Conservation (phyloP, 2,888 invertebrate genomes). For the Cephonodes hylas region DNA sequence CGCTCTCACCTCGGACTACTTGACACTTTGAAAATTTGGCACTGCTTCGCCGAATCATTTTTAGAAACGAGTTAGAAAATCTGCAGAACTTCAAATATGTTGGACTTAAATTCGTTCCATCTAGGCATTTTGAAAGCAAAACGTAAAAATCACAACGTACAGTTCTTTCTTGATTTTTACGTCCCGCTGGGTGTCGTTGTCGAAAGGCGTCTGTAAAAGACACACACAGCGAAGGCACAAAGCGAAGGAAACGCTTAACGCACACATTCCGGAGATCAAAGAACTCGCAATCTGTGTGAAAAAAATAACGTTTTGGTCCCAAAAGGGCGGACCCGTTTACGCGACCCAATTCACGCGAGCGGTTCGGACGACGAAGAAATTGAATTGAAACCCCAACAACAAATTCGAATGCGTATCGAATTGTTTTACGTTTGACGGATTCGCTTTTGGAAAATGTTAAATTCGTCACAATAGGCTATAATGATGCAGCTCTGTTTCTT, state of each 20-base stretch:
- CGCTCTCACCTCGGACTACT: conserved; percentile 40
- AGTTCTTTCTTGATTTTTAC: conserved; percentile 65
- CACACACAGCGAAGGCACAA: conserved; percentile 69
- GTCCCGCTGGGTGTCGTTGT: conserved; percentile 73
- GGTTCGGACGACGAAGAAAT: conserved; percentile 75
- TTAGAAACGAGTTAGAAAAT: conserved; percentile 10
- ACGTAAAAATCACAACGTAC: conserved; percentile 54
- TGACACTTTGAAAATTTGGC: conserved; percentile 30
- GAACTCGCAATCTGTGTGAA: conserved; percentile 79
- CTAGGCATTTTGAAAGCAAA: conserved; percentile 25
- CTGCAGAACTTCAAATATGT: not conserved
- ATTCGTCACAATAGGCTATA: conserved; percentile 77
- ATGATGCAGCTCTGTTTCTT: conserved; percentile 76
- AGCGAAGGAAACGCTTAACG: conserved; percentile 77
- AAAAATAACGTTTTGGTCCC: conserved; percentile 80
- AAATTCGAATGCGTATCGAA: conserved; percentile 81
- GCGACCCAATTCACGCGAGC: conserved; percentile 80
- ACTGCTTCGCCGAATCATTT: conserved; percentile 3
- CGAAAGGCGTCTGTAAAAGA: conserved; percentile 54
- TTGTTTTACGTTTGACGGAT: conserved; percentile 81
- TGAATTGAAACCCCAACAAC: conserved; percentile 79
- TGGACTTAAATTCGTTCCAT: conserved; percentile 27
- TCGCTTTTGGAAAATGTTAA: conserved; percentile 76
- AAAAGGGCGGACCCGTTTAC: conserved; percentile 80
- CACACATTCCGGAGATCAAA: conserved; percentile 79